Base-by-base conservation (phyloP, 2,113 vertebrate genomes). In the Mellivora capensis region DNA sequence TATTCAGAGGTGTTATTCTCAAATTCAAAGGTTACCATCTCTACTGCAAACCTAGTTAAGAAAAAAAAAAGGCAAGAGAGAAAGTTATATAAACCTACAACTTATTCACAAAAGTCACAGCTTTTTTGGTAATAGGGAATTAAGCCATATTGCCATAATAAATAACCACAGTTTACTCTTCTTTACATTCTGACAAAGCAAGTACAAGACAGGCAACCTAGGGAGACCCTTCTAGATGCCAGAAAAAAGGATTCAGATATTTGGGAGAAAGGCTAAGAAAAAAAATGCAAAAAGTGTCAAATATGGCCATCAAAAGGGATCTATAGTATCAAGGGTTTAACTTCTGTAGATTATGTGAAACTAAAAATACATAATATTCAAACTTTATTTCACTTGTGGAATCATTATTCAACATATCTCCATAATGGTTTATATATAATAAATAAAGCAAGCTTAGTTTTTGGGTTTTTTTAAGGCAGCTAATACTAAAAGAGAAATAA, bases 341-440 rank as follows among this genome's bases (percentile, higher is more conserved):
- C 37, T 57, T 37, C 34, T 39, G 12, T 77, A 49, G 27, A 79
- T 79, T 80, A 72, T 54, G 69, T 95, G 84, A 94, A 92, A 95
- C 95, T 97, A 86, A 95, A 96, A 96, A 34, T 92, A 85, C 79
- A 79, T 79, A 81, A 69, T 92, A 54, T 94, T 96, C 54, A 85
- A 47, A 97, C 87, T 87, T 92, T 97, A 93, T 94, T 96, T 96
- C 21, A 95, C 72, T 59, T 77, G 9, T 84, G 64, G n/a, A 97
- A 71, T 93, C 54, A 88, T 27, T 59, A 29, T 81, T 7, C n/a
- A 47, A 2, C 31, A 17, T 54, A 61, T 96, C 27, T 93, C 39
- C 21, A 42, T 90, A 87, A 34, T 85, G 31, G 37, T 29, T 96
- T 96, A 94, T 81, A 39, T 61, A 90, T 92, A 95, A 95, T 92